Conservation (phyloP, 2,888 invertebrate species). For the Allolobophora icterica region DNA sequence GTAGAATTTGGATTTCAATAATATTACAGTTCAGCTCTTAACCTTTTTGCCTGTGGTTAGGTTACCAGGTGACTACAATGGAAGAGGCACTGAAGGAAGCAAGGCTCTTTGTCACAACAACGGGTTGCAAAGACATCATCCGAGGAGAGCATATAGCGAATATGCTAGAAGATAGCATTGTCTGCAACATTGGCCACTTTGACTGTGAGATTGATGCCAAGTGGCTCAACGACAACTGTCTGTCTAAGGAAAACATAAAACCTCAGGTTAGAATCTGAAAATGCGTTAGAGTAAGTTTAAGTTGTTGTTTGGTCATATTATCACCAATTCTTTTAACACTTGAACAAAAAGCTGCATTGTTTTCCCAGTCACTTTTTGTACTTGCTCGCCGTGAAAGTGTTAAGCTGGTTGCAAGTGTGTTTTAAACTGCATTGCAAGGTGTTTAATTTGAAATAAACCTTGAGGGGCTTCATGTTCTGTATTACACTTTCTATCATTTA, state of each 20-base stretch:
- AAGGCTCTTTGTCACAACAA: constrained; percentile 95
- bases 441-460: too few relatives aligned
- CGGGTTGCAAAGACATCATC: constrained; percentile 93
- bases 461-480: too few relatives aligned
- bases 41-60: constrained; percentile 52
- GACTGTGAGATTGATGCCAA: constrained; percentile 96
- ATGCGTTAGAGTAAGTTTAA: neutral
- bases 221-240: constrained; percentile 90
- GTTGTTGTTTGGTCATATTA: neutral
- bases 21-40: too few relatives aligned
- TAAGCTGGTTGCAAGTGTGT: too few relatives aligned
- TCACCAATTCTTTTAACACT: neutral
- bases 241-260: constrained; percentile 88
- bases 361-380: too few relatives aligned
- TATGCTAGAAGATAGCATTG: constrained; percentile 95
- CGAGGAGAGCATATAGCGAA: constrained; percentile 82
- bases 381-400: too few relatives aligned
- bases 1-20: neutral
- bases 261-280: constrained; percentile 77
- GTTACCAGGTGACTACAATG: constrained; percentile 83
- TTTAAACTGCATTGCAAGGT: too few relatives aligned
- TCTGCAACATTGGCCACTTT: constrained; percentile 99
- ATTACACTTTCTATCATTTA: too few relatives aligned
- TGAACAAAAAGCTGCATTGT: neutral
- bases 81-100: constrained; percentile 90